A percentile compares a stretch with the other conserved stretches of the same genome.
These are phyloP conservation scores for Dendrolimus pini DNA, from an alignment of 2,888 invertebrate species.

Conservation along the genomic window DNA sequence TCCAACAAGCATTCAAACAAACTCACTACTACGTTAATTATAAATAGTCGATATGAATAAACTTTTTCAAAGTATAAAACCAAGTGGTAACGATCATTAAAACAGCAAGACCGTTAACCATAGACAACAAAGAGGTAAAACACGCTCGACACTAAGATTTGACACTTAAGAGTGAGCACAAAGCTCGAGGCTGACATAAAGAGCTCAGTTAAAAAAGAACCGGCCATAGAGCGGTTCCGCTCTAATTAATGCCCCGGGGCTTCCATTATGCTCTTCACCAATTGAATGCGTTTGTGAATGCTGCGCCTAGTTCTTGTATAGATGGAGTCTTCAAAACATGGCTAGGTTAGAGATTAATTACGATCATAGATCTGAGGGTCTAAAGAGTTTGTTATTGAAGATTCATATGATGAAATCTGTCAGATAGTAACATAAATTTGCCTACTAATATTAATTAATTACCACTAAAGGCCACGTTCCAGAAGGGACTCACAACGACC, in stretches of 20 bases:
- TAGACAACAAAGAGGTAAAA: conserved; percentile 37
- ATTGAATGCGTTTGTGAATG: conserved; percentile 68
- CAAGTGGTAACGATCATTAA: conserved; percentile 4
- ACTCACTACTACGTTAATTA: too few species aligned
- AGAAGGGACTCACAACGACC: too few species aligned
- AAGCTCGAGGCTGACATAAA: conserved; percentile 58
- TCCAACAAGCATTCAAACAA: too few species aligned
- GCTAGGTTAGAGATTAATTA: too few species aligned
- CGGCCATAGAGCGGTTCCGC: conserved; percentile 66
- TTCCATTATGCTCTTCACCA: conserved; percentile 64
- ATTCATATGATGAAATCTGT: too few species aligned
- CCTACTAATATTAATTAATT: too few species aligned
- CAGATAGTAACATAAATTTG: too few species aligned
- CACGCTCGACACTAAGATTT: conserved; percentile 50
- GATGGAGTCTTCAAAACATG: conserved; percentile 23
- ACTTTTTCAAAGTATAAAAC: too few species aligned
- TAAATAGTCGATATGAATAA: too few species aligned
- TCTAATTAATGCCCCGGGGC: conserved; percentile 76
- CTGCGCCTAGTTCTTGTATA: conserved; percentile 53
- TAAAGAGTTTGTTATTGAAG: too few species aligned
- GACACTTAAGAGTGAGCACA: conserved; percentile 58
- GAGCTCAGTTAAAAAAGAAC: conserved; percentile 68
- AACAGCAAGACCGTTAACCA: conserved; percentile 8
- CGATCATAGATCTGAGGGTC: too few species aligned
- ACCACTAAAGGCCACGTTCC: too few species aligned